A percentile compares a stretch with the other conserved stretches of the same genome.
Conservation (phyloP, 92 coral and sea anemone species). For the Zoanthus solanderi region DNA sequence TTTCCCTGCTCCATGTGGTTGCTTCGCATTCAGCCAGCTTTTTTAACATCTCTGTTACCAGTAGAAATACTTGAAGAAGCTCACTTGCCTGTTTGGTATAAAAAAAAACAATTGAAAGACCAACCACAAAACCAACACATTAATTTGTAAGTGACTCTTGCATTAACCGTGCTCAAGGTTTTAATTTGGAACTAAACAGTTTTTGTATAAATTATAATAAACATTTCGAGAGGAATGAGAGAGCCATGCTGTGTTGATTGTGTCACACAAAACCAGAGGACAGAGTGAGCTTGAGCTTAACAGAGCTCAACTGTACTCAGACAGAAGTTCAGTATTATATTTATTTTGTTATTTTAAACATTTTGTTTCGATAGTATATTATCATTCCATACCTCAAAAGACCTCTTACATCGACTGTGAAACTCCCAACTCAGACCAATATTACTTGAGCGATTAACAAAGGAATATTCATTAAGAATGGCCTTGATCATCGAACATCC, state of each 20-base stretch:
- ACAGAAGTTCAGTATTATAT: too few species aligned
- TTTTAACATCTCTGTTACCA: constrained; percentile 77
- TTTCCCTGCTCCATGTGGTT: constrained; percentile 63
- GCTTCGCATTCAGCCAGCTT: constrained; percentile 59
- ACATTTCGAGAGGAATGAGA: too few species aligned
- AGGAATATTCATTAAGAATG: constrained; percentile 88
- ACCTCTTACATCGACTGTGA: constrained; percentile 87
- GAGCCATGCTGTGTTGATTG: too few species aligned
- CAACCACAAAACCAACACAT: too few species aligned
- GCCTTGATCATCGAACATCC: constrained; percentile 94
- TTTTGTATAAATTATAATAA: too few species aligned
- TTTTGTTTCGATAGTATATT: neutral
- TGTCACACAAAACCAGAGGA: too few species aligned
- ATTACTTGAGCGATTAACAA: constrained; percentile 89
- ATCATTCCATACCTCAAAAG: constrained; percentile 83
- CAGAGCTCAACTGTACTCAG: too few species aligned
- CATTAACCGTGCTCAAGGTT: too few species aligned
- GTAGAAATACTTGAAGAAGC: constrained; percentile 78
- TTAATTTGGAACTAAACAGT: too few species aligned
- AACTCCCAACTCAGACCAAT: constrained; percentile 97
- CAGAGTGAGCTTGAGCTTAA: too few species aligned
- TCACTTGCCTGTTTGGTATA: constrained; percentile 47
- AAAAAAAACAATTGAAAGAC: neutral
- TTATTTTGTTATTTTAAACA: too few species aligned
- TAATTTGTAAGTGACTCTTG: too few species aligned